A percentile compares a stretch with the other conserved stretches of the same genome.
These are phyloP conservation scores for Gnathonemus echidnorhynchus DNA, from an alignment of 2,113 vertebrate species.

Conservation along the genomic window DNA sequence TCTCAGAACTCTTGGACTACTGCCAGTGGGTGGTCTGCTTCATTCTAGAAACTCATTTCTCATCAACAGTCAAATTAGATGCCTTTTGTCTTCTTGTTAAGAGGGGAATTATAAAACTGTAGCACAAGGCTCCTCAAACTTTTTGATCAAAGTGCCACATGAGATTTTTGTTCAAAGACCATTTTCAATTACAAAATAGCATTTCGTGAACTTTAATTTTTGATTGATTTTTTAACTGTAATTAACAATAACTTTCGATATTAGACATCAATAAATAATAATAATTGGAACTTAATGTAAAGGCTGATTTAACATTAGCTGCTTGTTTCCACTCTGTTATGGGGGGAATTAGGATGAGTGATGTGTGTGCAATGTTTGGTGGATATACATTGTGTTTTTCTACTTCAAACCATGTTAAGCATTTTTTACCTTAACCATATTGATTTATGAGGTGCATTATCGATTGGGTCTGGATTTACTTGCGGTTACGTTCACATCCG, in stretches of 20 bases:
- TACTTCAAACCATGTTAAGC: not conserved
- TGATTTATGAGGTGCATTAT: not conserved
- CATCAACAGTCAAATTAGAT: not conserved
- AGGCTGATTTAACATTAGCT: not conserved
- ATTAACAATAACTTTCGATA: not conserved
- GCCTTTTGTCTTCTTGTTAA: not conserved
- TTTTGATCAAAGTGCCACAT: not conserved
- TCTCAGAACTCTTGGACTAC: not conserved
- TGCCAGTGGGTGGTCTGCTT: not conserved
- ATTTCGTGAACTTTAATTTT: not conserved
- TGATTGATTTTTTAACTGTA: not conserved
- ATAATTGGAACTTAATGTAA: not conserved
- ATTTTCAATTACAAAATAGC: not conserved
- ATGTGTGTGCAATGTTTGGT: not conserved
- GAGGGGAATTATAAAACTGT: not conserved
- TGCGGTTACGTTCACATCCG: not conserved
- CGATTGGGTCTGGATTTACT: not conserved
- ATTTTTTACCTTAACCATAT: not conserved
- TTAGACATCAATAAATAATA: not conserved
- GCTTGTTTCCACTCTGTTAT: not conserved
- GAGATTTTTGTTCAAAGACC: not conserved
- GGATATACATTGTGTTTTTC: not conserved
- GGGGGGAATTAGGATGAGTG: not conserved
- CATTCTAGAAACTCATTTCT: not conserved
- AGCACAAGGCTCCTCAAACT: not conserved